phyloP scores from a whole-genome alignment of 2,888 invertebrate species.

The Hoplodrina blanda region DNA sequence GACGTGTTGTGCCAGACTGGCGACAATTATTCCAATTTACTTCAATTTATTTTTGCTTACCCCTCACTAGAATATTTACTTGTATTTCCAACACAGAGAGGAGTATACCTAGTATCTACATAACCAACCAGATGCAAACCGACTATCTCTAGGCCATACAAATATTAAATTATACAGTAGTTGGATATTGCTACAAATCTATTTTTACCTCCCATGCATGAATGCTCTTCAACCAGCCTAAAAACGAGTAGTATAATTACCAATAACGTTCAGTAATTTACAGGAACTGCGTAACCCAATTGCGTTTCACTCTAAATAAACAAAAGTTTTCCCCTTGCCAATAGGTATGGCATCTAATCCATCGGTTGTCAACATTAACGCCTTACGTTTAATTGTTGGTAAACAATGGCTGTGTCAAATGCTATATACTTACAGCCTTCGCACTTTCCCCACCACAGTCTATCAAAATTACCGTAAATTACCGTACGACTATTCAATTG shows the following conservation, averaged over 20 bases:
- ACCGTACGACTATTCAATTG: constrained; percentile 48
- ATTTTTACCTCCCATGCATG: too few relatives aligned
- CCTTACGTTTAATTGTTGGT: constrained; percentile 15
- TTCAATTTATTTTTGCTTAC: too few relatives aligned
- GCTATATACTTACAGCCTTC: constrained; percentile 21
- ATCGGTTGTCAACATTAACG: constrained; percentile 29
- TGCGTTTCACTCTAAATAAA: background rate
- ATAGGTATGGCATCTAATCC: constrained; percentile 14
- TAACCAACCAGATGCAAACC: too few relatives aligned
- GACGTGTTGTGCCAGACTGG: too few relatives aligned
- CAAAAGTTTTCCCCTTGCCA: constrained; percentile 10
- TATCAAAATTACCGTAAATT: constrained; percentile 52
- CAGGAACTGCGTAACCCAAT: background rate
- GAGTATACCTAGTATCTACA: too few relatives aligned
- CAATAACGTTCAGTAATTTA: background rate
- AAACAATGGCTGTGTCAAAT: constrained; percentile 56
- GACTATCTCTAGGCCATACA: too few relatives aligned
- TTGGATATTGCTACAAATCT: too few relatives aligned
- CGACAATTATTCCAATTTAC: too few relatives aligned
- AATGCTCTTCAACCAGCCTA: background rate
- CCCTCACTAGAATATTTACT: too few relatives aligned
- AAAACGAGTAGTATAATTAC: background rate
- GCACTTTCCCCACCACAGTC: constrained; percentile 43
- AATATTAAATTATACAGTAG: too few relatives aligned
- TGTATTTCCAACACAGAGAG: too few relatives aligned